A percentile compares a stretch with the other conserved stretches of the same genome.
phyloP scores from a whole-genome alignment of 2,797 vertebrate species.

The Notolepis coatsorum region DNA sequence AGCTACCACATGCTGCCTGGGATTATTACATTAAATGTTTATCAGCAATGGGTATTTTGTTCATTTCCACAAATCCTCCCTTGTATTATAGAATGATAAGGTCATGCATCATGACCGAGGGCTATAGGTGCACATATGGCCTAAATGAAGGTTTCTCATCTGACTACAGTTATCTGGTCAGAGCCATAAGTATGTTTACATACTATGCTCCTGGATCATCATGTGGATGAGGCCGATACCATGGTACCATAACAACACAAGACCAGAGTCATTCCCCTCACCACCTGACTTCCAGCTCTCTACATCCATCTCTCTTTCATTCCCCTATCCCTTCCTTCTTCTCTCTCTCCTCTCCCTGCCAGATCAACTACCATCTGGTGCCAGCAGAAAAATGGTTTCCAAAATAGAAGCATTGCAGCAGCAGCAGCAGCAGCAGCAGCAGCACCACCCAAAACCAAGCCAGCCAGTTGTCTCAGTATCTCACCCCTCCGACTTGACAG shows the following conservation, averaged over 20 bases:
- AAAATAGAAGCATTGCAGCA: constrained; percentile 58
- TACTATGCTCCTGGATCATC: constrained; percentile 1
- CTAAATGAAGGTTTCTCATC: no score
- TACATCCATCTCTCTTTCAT: constrained; percentile 17
- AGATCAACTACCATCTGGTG: constrained; percentile 42
- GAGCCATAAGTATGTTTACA: no score
- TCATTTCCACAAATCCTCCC: no score
- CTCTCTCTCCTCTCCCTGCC: not conserved
- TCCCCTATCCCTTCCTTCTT: constrained; percentile 1
- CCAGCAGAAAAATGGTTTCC: constrained; percentile 38
- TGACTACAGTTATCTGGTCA: no score
- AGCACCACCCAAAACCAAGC: constrained; percentile 65
- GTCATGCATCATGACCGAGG: no score
- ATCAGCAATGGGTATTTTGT: no score
- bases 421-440: no score
- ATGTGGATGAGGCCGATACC: not conserved
- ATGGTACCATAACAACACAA: constrained; percentile 8
- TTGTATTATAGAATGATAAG: no score
- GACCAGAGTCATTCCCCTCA: not conserved
- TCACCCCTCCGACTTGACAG: constrained; percentile 50
- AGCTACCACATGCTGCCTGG: constrained; percentile 4
- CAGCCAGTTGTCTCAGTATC: constrained; percentile 41
- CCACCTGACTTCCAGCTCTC: not conserved
- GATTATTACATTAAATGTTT: no score
- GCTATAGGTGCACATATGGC: no score